phyloP scores from a whole-genome alignment of 1,140 invertebrate genomes.

The Lasioglossum albipes region DNA sequence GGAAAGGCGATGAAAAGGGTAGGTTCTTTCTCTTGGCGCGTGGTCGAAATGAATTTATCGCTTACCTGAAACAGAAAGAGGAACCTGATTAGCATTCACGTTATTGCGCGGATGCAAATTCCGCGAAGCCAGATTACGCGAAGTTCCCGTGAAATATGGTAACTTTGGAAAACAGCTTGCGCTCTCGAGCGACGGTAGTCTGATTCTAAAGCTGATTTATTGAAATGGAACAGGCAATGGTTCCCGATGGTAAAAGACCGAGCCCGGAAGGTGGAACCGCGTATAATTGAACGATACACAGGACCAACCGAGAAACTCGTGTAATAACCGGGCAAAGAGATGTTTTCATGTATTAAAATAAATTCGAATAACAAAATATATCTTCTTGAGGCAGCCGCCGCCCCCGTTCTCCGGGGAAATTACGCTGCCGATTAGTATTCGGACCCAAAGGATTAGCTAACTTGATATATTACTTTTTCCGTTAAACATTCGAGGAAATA shows the following conservation, averaged over 20 bases:
- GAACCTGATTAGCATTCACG: conserved; percentile 44
- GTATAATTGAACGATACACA: background rate
- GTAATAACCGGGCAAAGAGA: background rate
- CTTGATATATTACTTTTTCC: no score
- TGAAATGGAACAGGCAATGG: conserved; percentile 1
- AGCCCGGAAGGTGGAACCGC: background rate
- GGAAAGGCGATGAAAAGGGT: no score
- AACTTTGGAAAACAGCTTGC: conserved; percentile 38
- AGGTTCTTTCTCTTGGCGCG: background rate
- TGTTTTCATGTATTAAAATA: background rate
- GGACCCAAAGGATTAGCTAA: no score
- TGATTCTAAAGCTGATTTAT: conserved; percentile 44
- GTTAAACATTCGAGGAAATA: no score
- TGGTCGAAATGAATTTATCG: conserved; percentile 39
- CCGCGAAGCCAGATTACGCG: conserved; percentile 33
- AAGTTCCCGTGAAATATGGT: conserved; percentile 43
- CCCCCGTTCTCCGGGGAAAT: background rate
- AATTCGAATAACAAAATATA: background rate
- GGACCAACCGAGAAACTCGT: background rate
- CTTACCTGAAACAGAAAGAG: conserved; percentile 49
- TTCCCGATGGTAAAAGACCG: background rate
- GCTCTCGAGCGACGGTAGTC: background rate
- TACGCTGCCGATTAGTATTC: background rate
- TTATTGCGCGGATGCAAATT: conserved; percentile 49
- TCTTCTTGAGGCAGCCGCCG: background rate